Base-by-base conservation (phyloP, 2,113 vertebrate species). In the Craseonycteris thonglongyai region DNA sequence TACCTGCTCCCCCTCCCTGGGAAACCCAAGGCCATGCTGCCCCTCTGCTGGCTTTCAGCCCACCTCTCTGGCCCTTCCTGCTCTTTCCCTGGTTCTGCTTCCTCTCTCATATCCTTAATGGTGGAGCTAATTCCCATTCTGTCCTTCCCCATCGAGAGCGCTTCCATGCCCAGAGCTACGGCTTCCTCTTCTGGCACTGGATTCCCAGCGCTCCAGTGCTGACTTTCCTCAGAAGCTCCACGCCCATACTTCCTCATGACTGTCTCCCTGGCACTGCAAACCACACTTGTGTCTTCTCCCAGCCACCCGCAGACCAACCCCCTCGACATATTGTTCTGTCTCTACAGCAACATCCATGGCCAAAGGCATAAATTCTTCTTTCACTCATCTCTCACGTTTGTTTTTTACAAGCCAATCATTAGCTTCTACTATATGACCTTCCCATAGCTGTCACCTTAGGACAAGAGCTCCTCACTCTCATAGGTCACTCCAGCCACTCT, bases 31-130 rank as follows among this genome's bases (percentile, higher is more conserved):
- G 18, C 58, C 28, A 0, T 19, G 18, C 19, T 21, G 82, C 47
- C 47, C 4, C 6, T 3, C 35, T 26, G 33, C 65, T 61, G 38
- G 47, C 45, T 35, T 14, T 33, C 24, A 19, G 3, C 87, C 61
- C 24, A 0, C 51, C 21, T 84, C 93, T 90, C 80, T 38, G 94
- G 75, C 96, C 98, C 56, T 61, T 94, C 91, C 95, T 91, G 91
- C 82, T 54, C 86, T 96, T 80, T 96, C 85, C 49, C 87, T 78
- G 10, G 16, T 71, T 63, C 26, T 26, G 7, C 49, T 66, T 54
- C 40, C 11, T 38, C 38, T 61, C 51, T n/a, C 12, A 1, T n/a
- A 4, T 63, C 38, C 24, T 35, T 51, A 35, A 3, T 13, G 5
- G 18, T 40, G 49, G 10, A 13, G 42, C 42, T 42, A 11, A 56